These are phyloP conservation scores for Prunella strophiata DNA, from an alignment of 2,797 vertebrate genomes.

Conservation along the genomic window DNA sequence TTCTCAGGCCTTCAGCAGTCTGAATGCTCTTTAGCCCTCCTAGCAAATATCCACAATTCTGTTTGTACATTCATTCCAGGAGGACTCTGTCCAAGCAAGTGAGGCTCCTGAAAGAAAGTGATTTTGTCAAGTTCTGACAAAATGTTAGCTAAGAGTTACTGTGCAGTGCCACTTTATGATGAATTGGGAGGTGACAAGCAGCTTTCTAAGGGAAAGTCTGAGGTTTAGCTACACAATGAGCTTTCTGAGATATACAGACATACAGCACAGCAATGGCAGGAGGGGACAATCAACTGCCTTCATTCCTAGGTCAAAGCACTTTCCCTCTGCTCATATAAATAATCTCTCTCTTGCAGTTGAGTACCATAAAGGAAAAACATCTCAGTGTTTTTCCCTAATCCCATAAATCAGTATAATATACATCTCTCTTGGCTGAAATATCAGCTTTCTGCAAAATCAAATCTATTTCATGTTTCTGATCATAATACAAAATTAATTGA, in stretches of 20 bases:
- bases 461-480: constrained; percentile 19
- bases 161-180: background rate
- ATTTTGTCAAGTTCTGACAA: background rate
- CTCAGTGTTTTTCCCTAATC: background rate
- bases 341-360: background rate
- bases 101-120: background rate
- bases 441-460: background rate
- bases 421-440: background rate
- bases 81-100: background rate
- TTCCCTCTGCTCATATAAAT: background rate
- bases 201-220: background rate
- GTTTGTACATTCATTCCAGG: background rate
- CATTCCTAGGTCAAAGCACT: background rate
- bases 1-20: background rate
- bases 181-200: background rate
- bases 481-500: constrained; percentile 10
- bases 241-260: background rate
- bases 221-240: background rate
- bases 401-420: background rate
- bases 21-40: background rate
- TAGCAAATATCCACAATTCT: background rate
- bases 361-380: background rate
- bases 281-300: background rate
- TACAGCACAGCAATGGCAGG: background rate
- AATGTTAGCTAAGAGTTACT: background rate